Evolutionary conservation across 2,888 invertebrate species (phyloP).

Genomic region (Drosophila borealis): DNA sequence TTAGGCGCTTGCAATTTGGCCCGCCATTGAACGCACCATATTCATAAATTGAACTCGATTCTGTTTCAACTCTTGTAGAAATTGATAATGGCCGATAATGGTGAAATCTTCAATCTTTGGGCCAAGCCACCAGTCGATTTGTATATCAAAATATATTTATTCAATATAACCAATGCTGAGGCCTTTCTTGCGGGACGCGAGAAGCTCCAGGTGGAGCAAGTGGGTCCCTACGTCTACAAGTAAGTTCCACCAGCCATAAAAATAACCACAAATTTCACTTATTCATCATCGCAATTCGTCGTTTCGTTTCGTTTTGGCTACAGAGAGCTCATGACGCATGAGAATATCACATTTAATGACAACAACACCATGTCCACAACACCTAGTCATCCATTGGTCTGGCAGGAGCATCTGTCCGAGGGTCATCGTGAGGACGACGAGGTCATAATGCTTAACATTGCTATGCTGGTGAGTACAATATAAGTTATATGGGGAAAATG

Average conservation of each 20-base stretch:
- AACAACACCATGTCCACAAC: conserved; percentile 90
- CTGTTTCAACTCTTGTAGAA: conserved; percentile 86
- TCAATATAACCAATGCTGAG: conserved; percentile 93
- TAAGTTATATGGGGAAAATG: no score
- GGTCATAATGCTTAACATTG: conserved; percentile 92
- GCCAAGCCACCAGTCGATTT: conserved; percentile 91
- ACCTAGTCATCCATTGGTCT: conserved; percentile 90
- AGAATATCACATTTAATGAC: conserved; percentile 89
- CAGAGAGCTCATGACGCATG: conserved; percentile 90
- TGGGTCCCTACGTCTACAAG: conserved; percentile 96
- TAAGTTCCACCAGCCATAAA: conserved; percentile 84
- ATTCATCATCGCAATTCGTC: not conserved
- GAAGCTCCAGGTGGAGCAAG: conserved; percentile 90
- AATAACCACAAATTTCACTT: no score
- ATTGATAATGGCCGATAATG: conserved; percentile 89
- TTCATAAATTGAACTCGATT: not conserved
- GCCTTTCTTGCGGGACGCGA: conserved; percentile 90
- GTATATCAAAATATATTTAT: conserved; percentile 91
- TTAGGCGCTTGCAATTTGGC: conserved; percentile 37
- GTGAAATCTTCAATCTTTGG: conserved; percentile 94
- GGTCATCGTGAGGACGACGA: conserved; percentile 91
- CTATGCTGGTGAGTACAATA: conserved; percentile 90
- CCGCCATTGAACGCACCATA: conserved; percentile 39
- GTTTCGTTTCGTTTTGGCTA: conserved; percentile 28
- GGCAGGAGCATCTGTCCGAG: conserved; percentile 91